Conservation (phyloP, 2,888 invertebrate genomes). For the Hydrotaea cyrtoneurina region DNA sequence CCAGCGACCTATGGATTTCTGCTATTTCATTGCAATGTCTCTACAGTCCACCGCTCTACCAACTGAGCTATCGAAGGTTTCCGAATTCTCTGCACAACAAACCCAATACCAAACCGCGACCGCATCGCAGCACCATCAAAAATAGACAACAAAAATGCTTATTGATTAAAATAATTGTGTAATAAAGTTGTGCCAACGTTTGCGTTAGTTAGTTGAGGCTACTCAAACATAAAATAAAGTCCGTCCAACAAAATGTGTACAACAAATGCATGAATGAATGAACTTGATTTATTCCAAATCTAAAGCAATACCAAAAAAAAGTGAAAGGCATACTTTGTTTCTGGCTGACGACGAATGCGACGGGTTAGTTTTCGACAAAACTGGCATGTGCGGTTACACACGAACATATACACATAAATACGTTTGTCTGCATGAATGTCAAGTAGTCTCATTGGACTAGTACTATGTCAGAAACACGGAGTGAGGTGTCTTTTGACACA, state of each 20-base stretch:
- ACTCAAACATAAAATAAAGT: neutral
- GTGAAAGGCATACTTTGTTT: conserved; percentile 25
- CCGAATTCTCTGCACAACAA: neutral
- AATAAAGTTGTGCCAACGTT: neutral
- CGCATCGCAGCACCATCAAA: neutral
- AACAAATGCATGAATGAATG: neutral
- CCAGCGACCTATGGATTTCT: conserved; percentile 76
- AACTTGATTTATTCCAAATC: conserved; percentile 18
- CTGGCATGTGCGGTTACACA: neutral
- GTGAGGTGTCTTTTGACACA: too few relatives aligned
- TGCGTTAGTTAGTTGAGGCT: neutral
- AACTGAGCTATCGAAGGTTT: conserved; percentile 78
- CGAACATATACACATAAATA: neutral
- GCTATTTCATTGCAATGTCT: conserved; percentile 72
- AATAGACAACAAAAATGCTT: conserved; percentile 3
- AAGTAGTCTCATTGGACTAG: neutral
- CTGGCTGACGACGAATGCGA: too few relatives aligned
- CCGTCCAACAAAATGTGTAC: neutral
- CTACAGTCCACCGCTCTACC: conserved; percentile 79
- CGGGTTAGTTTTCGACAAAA: neutral
- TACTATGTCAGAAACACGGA: neutral
- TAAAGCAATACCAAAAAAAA: neutral
- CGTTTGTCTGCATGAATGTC: neutral
- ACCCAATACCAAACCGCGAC: neutral
- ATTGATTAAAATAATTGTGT: neutral